phyloP scores from a whole-genome alignment of 2,113 vertebrate species.

The Percina caprodes region DNA sequence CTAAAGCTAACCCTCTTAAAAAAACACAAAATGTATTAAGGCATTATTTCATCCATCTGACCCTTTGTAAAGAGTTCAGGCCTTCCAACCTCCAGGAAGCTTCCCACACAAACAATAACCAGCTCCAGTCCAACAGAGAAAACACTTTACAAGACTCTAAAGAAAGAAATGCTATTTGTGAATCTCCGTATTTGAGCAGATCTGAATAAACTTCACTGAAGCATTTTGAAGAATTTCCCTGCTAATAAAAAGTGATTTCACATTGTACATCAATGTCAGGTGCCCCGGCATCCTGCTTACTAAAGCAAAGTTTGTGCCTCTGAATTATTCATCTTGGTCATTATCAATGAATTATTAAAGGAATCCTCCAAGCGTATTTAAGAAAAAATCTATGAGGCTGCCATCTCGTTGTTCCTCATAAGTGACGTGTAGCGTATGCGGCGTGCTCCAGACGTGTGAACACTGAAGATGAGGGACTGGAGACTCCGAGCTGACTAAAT shows the following conservation, averaged over 20 bases:
- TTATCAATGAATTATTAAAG: constrained; percentile 89
- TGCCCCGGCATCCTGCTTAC: constrained; percentile 82
- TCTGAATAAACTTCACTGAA: constrained; percentile 56
- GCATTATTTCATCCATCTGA: constrained; percentile 50
- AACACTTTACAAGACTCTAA: not conserved
- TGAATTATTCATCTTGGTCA: constrained; percentile 87
- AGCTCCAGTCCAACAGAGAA: constrained; percentile 6
- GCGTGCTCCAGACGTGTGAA: constrained; percentile 73
- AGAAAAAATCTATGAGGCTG: constrained; percentile 85
- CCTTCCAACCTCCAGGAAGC: constrained; percentile 6
- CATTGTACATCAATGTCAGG: constrained; percentile 83
- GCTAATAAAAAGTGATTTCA: constrained; percentile 83
- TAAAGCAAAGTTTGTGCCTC: constrained; percentile 81
- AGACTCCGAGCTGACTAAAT: constrained; percentile 34
- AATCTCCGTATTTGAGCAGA: constrained; percentile 35
- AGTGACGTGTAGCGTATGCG: constrained; percentile 75
- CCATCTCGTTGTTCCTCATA: constrained; percentile 79
- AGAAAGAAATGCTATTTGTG: constrained; percentile 57
- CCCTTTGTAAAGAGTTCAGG: constrained; percentile 30
- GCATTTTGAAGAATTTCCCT: constrained; percentile 68
- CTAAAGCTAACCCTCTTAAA: not conserved
- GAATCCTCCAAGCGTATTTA: constrained; percentile 84
- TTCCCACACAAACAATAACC: not conserved
- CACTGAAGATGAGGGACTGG: constrained; percentile 53
- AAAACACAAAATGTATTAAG: constrained; percentile 39